Evolutionary conservation across 2,797 vertebrate species (phyloP).

Genomic region (Falco biarmicus): DNA sequence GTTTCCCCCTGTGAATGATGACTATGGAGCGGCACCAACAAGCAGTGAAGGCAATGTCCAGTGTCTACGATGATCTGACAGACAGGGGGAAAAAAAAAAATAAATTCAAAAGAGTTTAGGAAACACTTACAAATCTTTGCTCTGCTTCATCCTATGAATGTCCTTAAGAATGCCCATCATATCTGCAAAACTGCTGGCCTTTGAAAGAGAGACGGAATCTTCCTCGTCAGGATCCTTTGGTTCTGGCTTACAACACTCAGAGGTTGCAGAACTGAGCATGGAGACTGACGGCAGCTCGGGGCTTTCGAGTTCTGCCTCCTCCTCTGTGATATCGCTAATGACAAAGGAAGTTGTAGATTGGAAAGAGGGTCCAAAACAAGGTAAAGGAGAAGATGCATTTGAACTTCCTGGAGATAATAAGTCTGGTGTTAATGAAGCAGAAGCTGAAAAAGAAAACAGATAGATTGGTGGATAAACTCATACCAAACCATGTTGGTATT

Average conservation of each 20-base stretch:
- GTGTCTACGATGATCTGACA: neutral
- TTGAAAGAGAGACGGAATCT: slow-evolving; percentile 93
- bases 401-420: slow-evolving; percentile 94
- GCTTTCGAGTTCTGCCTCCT: slow-evolving; percentile 89
- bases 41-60: neutral
- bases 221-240: slow-evolving; percentile 87
- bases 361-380: slow-evolving; percentile 91
- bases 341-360: slow-evolving; percentile 95
- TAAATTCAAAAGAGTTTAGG: neutral
- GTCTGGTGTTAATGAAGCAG: slow-evolving; percentile 88
- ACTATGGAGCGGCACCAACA: neutral
- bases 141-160: slow-evolving; percentile 98
- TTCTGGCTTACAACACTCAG: slow-evolving; percentile 87
- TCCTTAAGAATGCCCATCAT: slow-evolving; percentile 99
- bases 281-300: slow-evolving; percentile 89
- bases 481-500: fast-evolving
- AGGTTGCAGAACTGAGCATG: slow-evolving; percentile 88
- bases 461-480: neutral
- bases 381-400: slow-evolving; percentile 92
- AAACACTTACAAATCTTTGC: slow-evolving; percentile 90
- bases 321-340: slow-evolving; percentile 97
- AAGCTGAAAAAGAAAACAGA: slow-evolving; percentile 75
- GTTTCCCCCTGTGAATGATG: neutral
- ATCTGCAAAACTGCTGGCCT: slow-evolving; percentile 98
- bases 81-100: no score